Conservation (phyloP, 1,140 invertebrate genomes). For the Sinella curviseta region DNA sequence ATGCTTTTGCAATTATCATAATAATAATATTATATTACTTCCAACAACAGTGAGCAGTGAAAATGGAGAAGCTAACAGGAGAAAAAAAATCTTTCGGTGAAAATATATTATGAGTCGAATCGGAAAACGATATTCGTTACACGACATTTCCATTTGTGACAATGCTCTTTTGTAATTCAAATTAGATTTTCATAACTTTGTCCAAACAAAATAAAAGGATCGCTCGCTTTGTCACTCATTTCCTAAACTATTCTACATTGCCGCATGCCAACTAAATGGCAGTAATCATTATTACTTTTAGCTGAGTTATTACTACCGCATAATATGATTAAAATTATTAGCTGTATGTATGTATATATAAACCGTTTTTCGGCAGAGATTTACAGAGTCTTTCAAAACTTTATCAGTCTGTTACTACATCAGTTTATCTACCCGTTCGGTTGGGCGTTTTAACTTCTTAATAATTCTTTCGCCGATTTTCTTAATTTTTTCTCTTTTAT, state of each 20-base stretch:
- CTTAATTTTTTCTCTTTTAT: no score
- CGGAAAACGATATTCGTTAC: constrained; percentile 44
- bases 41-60: background rate
- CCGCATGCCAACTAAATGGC: no score
- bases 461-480: no score
- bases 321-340: no score
- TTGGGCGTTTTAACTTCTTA: no score
- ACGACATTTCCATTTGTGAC: constrained; percentile 49
- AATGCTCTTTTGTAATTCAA: constrained; percentile 48
- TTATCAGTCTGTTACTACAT: no score
- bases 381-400: no score
- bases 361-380: no score
- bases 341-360: no score
- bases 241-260: background rate
- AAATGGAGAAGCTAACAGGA: no score
- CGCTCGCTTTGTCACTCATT: constrained; percentile 5
- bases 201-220: background rate
- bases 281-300: background rate
- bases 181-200: constrained; percentile 32
- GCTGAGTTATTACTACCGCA: background rate
- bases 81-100: background rate
- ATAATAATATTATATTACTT: background rate
- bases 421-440: no score
- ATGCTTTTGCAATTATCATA: background rate
- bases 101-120: constrained; percentile 37